Percentiles rank a stretch among this genome's conserved stretches.
Evolutionary conservation across 1,140 invertebrate species (phyloP).

Genomic region (Drosophila aff.): DNA sequence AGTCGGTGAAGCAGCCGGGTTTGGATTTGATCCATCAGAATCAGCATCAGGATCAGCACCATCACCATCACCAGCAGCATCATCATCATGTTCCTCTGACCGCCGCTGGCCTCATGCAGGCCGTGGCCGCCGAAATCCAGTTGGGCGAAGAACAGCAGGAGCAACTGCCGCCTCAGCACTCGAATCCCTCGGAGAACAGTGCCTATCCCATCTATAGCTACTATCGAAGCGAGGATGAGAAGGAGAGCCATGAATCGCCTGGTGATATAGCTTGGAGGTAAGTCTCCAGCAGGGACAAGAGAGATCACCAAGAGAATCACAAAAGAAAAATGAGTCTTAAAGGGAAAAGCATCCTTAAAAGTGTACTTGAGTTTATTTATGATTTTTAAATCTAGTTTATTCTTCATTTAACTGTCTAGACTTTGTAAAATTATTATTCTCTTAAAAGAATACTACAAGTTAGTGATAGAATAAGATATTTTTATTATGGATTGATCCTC

Average conservation of each 20-base stretch:
- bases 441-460: too few species aligned
- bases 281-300: conserved; percentile 22
- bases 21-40: conserved; percentile 13
- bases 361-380: too few species aligned
- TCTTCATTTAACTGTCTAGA: neutral
- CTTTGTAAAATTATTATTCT: too few species aligned
- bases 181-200: conserved; percentile 21
- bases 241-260: conserved; percentile 24
- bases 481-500: too few species aligned
- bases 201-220: conserved; percentile 62
- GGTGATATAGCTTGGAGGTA: conserved; percentile 63
- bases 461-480: too few species aligned
- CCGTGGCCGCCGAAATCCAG: conserved; percentile 52
- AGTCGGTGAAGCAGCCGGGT: conserved; percentile 13
- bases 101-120: conserved; percentile 55
- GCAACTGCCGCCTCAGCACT: conserved; percentile 8
- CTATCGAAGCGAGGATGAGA: conserved; percentile 41
- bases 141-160: conserved; percentile 52
- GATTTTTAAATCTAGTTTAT: neutral
- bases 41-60: conserved; percentile 1
- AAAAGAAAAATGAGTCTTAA: neutral
- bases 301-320: too few species aligned
- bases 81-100: conserved; percentile 41
- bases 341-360: neutral
- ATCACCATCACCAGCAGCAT: conserved; percentile 17